phyloP scores from a whole-genome alignment of 2,113 vertebrate species.

The Mirza zaza region DNA sequence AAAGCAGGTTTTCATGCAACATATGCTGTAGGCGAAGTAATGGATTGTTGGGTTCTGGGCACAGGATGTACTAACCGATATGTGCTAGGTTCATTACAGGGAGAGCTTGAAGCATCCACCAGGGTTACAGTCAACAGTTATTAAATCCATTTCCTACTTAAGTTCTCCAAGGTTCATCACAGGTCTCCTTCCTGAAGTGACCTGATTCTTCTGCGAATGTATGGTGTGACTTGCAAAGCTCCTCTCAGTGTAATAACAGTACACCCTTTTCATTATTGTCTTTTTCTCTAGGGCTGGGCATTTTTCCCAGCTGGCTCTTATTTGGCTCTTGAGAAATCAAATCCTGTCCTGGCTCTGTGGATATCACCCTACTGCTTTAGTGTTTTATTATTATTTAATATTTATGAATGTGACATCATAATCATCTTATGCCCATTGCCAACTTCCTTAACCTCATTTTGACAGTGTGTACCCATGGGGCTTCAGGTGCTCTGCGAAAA shows the following conservation, averaged over 20 bases:
- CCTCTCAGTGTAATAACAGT: neutral
- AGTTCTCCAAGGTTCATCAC: neutral
- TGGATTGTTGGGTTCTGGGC: neutral
- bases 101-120: conserved; percentile 20
- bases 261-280: neutral
- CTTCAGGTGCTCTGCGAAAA: neutral
- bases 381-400: conserved; percentile 45
- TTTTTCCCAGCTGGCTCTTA: conserved; percentile 22
- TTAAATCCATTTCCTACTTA: conserved; percentile 49
- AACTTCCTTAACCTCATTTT: conserved; percentile 10
- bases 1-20: conserved; percentile 33
- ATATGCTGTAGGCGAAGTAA: neutral
- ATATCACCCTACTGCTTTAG: neutral
- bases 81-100: conserved; percentile 1
- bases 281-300: conserved; percentile 24
- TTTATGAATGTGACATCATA: neutral
- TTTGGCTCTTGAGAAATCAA: conserved; percentile 58
- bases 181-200: conserved; percentile 28
- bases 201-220: neutral
- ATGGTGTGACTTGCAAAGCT: neutral
- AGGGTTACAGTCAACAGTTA: conserved; percentile 24
- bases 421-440: neutral
- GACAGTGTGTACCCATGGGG: neutral
- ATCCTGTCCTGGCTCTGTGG: neutral
- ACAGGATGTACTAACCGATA: neutral